Evolutionary conservation across 2,797 vertebrate genomes (phyloP).

Genomic region (Clarias platycephalus): DNA sequence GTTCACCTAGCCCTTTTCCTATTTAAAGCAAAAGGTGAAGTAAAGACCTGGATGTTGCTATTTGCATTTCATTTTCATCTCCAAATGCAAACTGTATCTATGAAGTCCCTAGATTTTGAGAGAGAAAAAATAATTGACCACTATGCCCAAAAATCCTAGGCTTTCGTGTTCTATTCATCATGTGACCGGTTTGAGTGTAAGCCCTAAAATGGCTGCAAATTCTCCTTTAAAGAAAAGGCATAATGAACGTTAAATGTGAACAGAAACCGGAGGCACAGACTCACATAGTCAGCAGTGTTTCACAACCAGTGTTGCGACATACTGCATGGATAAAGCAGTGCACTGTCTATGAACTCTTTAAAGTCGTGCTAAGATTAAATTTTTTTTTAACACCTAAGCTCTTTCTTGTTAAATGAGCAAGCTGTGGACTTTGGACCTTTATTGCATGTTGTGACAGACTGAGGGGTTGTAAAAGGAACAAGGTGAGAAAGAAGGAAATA

Average conservation of each 20-base stretch:
- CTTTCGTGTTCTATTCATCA: not conserved
- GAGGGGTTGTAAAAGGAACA: constrained; percentile 5
- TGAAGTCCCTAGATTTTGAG: not conserved
- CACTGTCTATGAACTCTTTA: constrained; percentile 34
- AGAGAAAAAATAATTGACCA: not conserved
- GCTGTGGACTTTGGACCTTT: constrained; percentile 19
- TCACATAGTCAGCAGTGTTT: constrained; percentile 18
- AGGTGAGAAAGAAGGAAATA: constrained; percentile 1
- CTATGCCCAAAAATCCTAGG: not conserved
- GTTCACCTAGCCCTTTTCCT: not conserved
- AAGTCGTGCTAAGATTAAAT: constrained; percentile 18
- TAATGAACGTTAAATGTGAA: constrained; percentile 7
- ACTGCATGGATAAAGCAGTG: constrained; percentile 19
- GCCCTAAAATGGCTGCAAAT: constrained; percentile 11
- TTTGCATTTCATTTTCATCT: not conserved
- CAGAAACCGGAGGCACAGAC: not conserved
- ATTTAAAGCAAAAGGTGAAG: not conserved
- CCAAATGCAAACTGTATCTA: not conserved
- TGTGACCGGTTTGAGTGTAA: not conserved
- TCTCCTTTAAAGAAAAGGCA: not conserved
- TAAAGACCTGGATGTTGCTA: not conserved
- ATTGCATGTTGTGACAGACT: constrained; percentile 6
- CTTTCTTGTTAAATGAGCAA: constrained; percentile 26
- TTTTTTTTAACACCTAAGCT: constrained; percentile 19
- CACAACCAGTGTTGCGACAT: constrained; percentile 33